Conservation (phyloP, 1,140 invertebrate genomes). For the Drosophila pruinosa region DNA sequence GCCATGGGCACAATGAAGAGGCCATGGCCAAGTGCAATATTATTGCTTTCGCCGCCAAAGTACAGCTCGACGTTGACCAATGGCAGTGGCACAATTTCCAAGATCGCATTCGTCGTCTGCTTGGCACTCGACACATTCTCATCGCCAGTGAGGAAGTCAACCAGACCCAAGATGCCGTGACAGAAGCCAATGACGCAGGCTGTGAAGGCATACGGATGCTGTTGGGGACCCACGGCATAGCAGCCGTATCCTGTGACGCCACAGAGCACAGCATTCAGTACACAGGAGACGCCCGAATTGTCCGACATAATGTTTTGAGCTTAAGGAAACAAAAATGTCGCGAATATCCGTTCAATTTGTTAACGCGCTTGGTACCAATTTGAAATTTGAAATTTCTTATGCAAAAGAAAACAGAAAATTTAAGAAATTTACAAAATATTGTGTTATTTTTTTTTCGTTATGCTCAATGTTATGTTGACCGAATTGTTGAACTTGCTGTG, state of each 20-base stretch:
- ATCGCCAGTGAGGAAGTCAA: slow-evolving; percentile 3
- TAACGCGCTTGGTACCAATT: too few species aligned
- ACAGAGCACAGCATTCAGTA: slow-evolving; percentile 52
- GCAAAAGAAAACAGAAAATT: neutral
- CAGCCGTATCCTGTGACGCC: slow-evolving; percentile 59
- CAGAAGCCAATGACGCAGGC: slow-evolving; percentile 68
- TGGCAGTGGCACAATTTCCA: slow-evolving; percentile 65
- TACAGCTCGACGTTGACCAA: slow-evolving; percentile 67
- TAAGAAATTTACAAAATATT: slow-evolving; percentile 21
- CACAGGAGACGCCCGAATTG: slow-evolving; percentile 18
- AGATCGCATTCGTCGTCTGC: slow-evolving; percentile 7
- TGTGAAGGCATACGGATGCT: slow-evolving; percentile 65
- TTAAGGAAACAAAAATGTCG: neutral
- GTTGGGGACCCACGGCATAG: slow-evolving; percentile 26
- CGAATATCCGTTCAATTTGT: too few species aligned
- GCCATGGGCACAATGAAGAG: slow-evolving; percentile 66
- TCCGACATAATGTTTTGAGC: slow-evolving; percentile 69
- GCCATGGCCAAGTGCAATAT: slow-evolving; percentile 64
- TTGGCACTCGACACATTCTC: neutral
- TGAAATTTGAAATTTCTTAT: neutral
- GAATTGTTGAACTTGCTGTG: slow-evolving; percentile 60
- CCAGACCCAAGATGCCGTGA: slow-evolving; percentile 55
- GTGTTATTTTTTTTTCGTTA: too few species aligned
- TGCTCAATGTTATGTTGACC: slow-evolving; percentile 34
- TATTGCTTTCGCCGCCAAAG: slow-evolving; percentile 47